Evolutionary conservation across 2,797 vertebrate species (phyloP).

Genomic region (Pangasius djambal): DNA sequence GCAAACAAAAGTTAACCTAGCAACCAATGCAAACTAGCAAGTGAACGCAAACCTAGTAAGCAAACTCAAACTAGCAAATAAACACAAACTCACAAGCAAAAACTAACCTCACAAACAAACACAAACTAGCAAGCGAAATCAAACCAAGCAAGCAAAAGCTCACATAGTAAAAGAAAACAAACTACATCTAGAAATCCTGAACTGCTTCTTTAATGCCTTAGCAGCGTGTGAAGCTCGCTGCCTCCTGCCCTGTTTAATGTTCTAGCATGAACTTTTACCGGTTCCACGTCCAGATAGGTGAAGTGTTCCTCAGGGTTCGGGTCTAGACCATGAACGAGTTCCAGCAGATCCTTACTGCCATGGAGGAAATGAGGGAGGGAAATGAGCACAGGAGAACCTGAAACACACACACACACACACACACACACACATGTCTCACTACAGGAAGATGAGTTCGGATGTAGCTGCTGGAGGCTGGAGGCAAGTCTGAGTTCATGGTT

Average conservation of each 20-base stretch:
- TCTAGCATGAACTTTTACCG: constrained; percentile 75
- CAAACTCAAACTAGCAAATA: not conserved
- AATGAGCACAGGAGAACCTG: constrained; percentile 84
- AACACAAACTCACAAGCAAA: not conserved
- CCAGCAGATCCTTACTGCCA: constrained; percentile 72
- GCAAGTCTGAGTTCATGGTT: not conserved
- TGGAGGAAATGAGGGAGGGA: constrained; percentile 92
- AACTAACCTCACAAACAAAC: not conserved
- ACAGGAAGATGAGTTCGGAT: not conserved
- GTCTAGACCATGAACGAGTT: constrained; percentile 74
- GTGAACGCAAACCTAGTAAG: not conserved
- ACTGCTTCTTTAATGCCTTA: not conserved
- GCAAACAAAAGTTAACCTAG: not conserved
- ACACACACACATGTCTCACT: not conserved
- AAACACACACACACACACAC: constrained; percentile 34
- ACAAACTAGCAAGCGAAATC: not conserved
- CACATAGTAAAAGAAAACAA: not conserved
- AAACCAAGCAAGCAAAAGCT: not conserved
- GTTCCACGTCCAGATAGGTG: constrained; percentile 90
- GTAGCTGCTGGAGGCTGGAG: not conserved
- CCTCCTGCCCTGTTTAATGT: not conserved
- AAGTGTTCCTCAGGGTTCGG: constrained; percentile 79
- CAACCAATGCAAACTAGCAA: not conserved
- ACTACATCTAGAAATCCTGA: not conserved
- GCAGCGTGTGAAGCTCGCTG: not conserved